Conservation (phyloP, 2,113 vertebrate species). For the Pseudorhombus dupliciocellatus region DNA sequence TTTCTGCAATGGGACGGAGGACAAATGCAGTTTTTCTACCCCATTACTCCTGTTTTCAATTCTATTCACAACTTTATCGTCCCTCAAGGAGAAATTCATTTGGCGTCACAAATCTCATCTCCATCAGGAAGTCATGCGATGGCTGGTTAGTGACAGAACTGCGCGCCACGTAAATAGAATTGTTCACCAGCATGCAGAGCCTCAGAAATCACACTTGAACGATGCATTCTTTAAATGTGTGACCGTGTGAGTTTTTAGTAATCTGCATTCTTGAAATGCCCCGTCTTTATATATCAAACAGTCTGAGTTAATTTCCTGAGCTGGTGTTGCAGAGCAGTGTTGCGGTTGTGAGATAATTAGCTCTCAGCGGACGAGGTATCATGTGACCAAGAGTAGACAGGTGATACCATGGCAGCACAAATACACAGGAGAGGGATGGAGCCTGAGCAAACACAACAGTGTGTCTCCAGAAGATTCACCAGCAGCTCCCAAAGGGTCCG, state of each 20-base stretch:
- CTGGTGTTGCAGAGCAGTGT: conserved; percentile 49
- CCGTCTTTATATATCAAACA: conserved; percentile 22
- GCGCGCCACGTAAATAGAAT: conserved; percentile 54
- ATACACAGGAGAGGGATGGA: conserved; percentile 56
- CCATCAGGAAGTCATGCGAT: conserved; percentile 70
- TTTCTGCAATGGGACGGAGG: conserved; percentile 58
- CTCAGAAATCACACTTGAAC: conserved; percentile 16
- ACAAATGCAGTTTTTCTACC: conserved; percentile 70
- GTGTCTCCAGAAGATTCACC: conserved; percentile 61
- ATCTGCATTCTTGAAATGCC: conserved; percentile 6
- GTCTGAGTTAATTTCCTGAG: conserved; percentile 5
- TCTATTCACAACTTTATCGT: conserved; percentile 76
- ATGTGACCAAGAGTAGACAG: conserved; percentile 70
- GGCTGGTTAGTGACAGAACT: conserved; percentile 70
- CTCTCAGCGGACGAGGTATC: conserved; percentile 67
- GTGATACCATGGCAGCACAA: conserved; percentile 68
- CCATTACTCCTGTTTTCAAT: conserved; percentile 76
- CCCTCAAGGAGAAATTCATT: conserved; percentile 77
- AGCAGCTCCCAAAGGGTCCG: conserved; percentile 15
- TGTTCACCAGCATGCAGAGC: conserved; percentile 29
- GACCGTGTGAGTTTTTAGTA: neutral
- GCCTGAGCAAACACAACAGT: conserved; percentile 62
- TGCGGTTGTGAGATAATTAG: conserved; percentile 72
- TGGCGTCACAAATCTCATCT: conserved; percentile 74
- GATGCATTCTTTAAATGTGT: neutral